These are phyloP conservation scores for Cygnus buccinator DNA, from an alignment of 2,113 vertebrate species.

Conservation along the genomic window DNA sequence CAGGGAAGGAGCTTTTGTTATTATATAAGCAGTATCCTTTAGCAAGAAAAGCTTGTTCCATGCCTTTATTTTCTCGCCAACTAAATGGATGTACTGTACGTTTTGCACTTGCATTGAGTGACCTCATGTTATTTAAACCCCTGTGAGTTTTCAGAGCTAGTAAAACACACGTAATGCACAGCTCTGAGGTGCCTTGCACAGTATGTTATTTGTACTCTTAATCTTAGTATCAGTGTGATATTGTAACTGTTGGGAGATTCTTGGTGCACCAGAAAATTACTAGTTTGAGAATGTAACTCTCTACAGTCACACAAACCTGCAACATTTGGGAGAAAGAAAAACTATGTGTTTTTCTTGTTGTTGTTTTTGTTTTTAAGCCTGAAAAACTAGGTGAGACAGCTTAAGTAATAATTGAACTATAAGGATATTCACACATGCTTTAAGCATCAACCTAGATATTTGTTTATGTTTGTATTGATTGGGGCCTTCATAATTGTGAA, in stretches of 20 bases:
- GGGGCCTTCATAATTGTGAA: neutral
- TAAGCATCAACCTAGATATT: neutral
- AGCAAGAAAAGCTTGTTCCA: neutral
- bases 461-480: neutral
- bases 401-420: neutral
- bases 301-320: neutral
- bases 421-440: neutral
- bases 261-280: neutral
- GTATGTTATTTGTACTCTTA: neutral
- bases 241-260: neutral
- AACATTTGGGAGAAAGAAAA: neutral
- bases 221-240: neutral
- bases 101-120: neutral
- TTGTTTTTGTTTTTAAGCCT: neutral
- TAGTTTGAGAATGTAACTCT: neutral
- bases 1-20: neutral
- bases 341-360: neutral
- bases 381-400: neutral
- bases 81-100: neutral
- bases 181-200: neutral
- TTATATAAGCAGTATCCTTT: neutral
- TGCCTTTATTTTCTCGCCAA: neutral
- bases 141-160: neutral
- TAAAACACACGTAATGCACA: neutral
- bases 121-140: neutral